Evolutionary conservation across 1,140 invertebrate species (phyloP).

Genomic region (Cydia strobilella): DNA sequence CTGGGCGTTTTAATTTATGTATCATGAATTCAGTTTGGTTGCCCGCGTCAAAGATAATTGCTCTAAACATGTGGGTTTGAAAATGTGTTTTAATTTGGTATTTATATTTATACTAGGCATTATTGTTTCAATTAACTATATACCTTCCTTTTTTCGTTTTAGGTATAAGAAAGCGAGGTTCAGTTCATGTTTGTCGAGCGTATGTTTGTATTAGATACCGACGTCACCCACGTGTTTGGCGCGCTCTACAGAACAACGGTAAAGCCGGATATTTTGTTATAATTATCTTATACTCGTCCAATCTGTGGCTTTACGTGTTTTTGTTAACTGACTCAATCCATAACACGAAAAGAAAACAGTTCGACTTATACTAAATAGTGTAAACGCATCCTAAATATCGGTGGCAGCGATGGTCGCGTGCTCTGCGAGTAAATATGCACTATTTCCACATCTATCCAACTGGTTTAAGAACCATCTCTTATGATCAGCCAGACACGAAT

Average conservation of each 20-base stretch:
- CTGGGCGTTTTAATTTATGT: conserved; percentile 6
- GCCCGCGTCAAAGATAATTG: neutral
- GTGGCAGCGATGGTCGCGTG: neutral
- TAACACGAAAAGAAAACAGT: too few relatives aligned
- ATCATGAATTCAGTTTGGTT: conserved; percentile 16
- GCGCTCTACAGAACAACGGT: too few relatives aligned
- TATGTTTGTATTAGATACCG: too few relatives aligned
- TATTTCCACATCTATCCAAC: neutral
- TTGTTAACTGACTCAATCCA: too few relatives aligned
- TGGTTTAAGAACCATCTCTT: neutral
- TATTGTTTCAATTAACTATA: neutral
- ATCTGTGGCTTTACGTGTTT: too few relatives aligned
- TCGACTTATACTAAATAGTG: too few relatives aligned
- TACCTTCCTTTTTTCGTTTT: neutral
- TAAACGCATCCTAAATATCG: neutral
- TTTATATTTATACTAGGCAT: neutral
- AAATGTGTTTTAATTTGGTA: neutral
- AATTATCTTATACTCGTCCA: too few relatives aligned
- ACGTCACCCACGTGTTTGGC: too few relatives aligned
- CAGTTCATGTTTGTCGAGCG: neutral
- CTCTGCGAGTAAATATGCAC: neutral
- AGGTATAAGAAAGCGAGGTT: neutral
- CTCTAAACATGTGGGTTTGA: neutral
- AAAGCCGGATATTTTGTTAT: too few relatives aligned
- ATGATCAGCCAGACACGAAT: neutral